Evolutionary conservation across 1,140 invertebrate genomes (phyloP), one percentile per base, ranked within the genome.

Genomic region (Phocides pigmalion): DNA sequence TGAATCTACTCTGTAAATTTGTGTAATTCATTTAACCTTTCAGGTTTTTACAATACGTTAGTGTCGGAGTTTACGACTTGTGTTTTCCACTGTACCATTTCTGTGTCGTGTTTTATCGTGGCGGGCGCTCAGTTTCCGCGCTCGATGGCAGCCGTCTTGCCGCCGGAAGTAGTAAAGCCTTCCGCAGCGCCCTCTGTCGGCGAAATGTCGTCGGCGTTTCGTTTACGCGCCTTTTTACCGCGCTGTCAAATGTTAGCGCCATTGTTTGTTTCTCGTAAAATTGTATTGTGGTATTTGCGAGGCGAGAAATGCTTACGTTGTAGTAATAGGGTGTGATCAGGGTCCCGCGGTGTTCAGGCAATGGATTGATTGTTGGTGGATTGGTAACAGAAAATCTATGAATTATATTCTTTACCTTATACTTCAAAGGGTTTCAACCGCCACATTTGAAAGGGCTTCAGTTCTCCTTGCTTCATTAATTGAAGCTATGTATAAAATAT

Each of bases 151-250:
- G 82, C 84, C 82, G 83, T 87, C 82, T 87, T 87, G 84, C 77
- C 79, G 76, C 66, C 78, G 87, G 84, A 87, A 87, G 84, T 89
- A 85, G 87, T 89, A 89, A 89, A 89, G 78, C 80, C 87, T 87
- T 87, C 87, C 82, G 78, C 58, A 70, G 66, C 75, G 68, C 56
- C 80, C 67, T 64, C 81, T 67, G 72, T 56, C 78, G 75, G 46
- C 64, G 59, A 51, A 76, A 76, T 69, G 73, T 74, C 76, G 73
- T 53, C 59, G 66, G 54, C 46, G 64, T 64, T 73, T 72, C 76
- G 70, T 74, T 72, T 71, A 62, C 64, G 49, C 70, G 65, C 65
- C 64, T 70, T 72, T 79, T 83, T 82, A 71, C 58, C 62, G 53
- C 62, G 39, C 39, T 37, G 64, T 32, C 50, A 62, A 62, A 46